Base-by-base conservation (phyloP, 2,888 invertebrate genomes). In the Yponomeuta plumbellus region DNA sequence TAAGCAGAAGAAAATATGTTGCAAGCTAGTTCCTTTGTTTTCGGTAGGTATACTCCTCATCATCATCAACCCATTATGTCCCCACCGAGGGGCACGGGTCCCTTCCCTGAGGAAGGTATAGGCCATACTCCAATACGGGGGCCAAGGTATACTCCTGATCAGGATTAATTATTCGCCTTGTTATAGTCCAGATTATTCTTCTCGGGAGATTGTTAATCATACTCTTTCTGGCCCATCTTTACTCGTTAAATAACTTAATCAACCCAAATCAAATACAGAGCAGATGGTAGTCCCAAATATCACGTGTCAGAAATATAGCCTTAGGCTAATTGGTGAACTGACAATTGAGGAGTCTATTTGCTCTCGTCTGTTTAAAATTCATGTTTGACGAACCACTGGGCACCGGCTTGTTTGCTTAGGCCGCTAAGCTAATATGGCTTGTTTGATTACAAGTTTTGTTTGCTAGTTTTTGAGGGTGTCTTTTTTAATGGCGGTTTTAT, bases 301-400 rank as follows among this genome's bases (percentile, higher is more conserved):
- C 76, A 72, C 66, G 74, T 77, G 79, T 78, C 77, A 74, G 73
- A 68, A 71, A 10, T 20, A 72, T 79, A 72, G 80, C 89, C 85
- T 71, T 73, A 68, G 80, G 89, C 88, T 88, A 88, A 88, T 88
- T 88, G 86, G 71, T 70, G 68, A 71, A 71, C 72, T 80, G 80
- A 79, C 72, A 78, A 79, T 75, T 73, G 75, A 52, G 44, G 44
- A 52, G 44, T 81, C 74, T 81, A 79, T 72, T 71, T 73, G 69
- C 22, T 59, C 11, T 21, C 21, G 75, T 76, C 73, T 80, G 78
- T 83, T 84, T 81, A 79, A 81, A 77, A 86, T 84, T 84, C 85
- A 83, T 82, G 75, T 44, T 61, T 44, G 17, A 26, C 66, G 68
- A 69, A 63, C 56, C 68, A 75, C 80, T 76, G 73, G 82, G 77